Evolutionary conservation across 1,140 invertebrate genomes (phyloP).

Genomic region (Caenorhabditis latens): DNA sequence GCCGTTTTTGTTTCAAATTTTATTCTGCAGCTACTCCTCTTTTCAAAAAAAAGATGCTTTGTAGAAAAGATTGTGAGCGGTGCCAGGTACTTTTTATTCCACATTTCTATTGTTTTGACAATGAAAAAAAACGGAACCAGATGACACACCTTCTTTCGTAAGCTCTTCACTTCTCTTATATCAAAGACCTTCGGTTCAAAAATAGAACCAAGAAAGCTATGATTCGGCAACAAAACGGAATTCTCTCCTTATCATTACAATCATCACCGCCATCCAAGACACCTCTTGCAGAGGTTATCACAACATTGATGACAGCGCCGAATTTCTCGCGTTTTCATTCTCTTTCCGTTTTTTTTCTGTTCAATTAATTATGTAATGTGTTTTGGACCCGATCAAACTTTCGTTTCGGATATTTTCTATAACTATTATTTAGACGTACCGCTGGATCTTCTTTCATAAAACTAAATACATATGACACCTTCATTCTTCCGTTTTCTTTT

Average conservation of each 20-base stretch:
- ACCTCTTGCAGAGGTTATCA: constrained; percentile 33
- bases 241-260: constrained; percentile 10
- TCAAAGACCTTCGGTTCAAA: neutral
- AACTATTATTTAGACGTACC: no score
- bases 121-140: neutral
- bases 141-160: neutral
- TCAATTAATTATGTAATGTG: neutral
- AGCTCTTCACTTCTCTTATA: neutral
- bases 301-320: constrained; percentile 27
- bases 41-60: neutral
- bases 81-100: neutral
- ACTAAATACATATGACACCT: no score
- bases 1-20: neutral
- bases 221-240: constrained; percentile 13
- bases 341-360: neutral
- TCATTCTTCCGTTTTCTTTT: neutral
- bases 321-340: constrained; percentile 9
- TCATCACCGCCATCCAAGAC: neutral
- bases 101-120: neutral
- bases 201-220: neutral
- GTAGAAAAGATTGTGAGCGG: neutral
- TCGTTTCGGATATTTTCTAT: no score
- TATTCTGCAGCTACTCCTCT: neutral
- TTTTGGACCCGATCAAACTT: neutral
- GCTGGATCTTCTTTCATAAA: no score